Percentiles rank a stretch among this genome's conserved stretches.
Conservation (phyloP, 37 sponge, comb jelly and placozoan species). For the Eunapius fragilis region DNA sequence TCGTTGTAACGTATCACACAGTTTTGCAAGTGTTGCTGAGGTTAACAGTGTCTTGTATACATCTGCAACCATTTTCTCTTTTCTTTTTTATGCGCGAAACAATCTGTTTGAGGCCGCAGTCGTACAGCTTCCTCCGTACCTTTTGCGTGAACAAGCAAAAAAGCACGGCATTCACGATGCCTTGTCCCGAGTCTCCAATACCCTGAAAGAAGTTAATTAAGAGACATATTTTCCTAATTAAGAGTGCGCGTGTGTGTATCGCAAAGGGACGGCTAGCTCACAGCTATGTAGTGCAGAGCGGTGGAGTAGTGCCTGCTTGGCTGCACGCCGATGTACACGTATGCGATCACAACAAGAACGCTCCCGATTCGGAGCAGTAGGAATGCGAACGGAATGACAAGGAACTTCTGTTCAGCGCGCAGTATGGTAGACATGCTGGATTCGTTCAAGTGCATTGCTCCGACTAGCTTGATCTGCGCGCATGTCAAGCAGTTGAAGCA, state of each 20-base stretch:
- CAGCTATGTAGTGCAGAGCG: constrained; percentile 11
- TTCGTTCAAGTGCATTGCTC: background rate
- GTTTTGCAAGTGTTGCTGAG: background rate
- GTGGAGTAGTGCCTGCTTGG: constrained; percentile 1
- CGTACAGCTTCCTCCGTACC: constrained; percentile 23
- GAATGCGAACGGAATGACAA: constrained; percentile 58
- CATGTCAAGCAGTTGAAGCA: background rate
- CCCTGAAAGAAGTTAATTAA: constrained; percentile 27
- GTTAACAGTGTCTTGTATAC: background rate
- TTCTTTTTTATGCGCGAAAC: background rate
- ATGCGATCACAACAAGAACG: constrained; percentile 23
- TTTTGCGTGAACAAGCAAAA: constrained; percentile 49
- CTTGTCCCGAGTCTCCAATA: constrained; percentile 73
- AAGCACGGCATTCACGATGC: constrained; percentile 56
- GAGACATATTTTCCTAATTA: background rate
- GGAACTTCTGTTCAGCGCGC: constrained; percentile 58
- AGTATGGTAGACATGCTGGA: background rate
- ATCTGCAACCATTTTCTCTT: background rate
- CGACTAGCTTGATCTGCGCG: background rate
- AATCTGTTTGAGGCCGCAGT: background rate
- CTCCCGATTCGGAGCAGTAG: constrained; percentile 53
- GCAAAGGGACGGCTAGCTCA: background rate
- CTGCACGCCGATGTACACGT: constrained; percentile 23
- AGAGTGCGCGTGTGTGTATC: too few species aligned
- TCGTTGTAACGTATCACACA: background rate